Evolutionary conservation across 2,113 vertebrate genomes (phyloP).

Genomic region (Anarrhichthys ocellatus): DNA sequence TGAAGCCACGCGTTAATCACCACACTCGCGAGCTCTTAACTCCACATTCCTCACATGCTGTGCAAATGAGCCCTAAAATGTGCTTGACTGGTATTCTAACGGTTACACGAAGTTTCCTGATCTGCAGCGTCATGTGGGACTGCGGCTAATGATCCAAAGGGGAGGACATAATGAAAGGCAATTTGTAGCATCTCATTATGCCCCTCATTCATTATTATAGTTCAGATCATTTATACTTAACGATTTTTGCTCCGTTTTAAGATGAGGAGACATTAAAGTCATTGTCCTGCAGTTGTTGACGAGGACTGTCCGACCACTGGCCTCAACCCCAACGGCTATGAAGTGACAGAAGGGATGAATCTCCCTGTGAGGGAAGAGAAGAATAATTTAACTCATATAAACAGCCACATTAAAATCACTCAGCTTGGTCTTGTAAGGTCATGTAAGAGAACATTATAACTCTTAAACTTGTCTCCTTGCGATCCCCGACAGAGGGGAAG

Average conservation of each 20-base stretch:
- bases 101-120: slow-evolving; percentile 59
- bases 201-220: slow-evolving; percentile 61
- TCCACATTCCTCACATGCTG: slow-evolving; percentile 62
- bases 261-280: slow-evolving; percentile 31
- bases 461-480: slow-evolving; percentile 62
- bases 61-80: slow-evolving; percentile 77
- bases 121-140: slow-evolving; percentile 63
- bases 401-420: slow-evolving; percentile 61
- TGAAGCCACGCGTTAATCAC: slow-evolving; percentile 66
- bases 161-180: slow-evolving; percentile 59
- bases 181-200: slow-evolving; percentile 68
- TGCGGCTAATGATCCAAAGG: slow-evolving; percentile 70
- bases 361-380: slow-evolving; percentile 27
- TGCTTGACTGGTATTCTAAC: slow-evolving; percentile 62
- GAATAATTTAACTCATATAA: slow-evolving; percentile 59
- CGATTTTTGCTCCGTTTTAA: slow-evolving; percentile 26
- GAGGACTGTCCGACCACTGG: slow-evolving; percentile 35
- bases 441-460: slow-evolving; percentile 62
- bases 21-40: slow-evolving; percentile 55
- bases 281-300: slow-evolving; percentile 35
- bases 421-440: slow-evolving; percentile 57
- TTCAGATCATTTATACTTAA: slow-evolving; percentile 53
- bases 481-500: slow-evolving; percentile 53
- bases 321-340: slow-evolving; percentile 47
- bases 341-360: slow-evolving; percentile 42